phyloP scores from a whole-genome alignment of 2,113 vertebrate species.

The Oncorhynchus masou region DNA sequence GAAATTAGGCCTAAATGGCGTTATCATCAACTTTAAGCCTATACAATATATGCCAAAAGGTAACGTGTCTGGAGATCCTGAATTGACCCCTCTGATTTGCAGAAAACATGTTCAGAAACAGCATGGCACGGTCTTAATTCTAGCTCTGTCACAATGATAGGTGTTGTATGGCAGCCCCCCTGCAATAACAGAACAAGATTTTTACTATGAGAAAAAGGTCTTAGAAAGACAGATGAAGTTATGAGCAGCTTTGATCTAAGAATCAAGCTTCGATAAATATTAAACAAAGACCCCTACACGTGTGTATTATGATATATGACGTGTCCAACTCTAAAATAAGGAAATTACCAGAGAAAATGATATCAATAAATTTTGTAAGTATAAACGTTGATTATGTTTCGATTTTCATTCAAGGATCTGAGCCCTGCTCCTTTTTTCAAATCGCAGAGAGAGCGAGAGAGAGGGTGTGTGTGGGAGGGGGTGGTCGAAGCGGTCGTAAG shows the following conservation, averaged over 20 bases:
- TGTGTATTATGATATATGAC: constrained; percentile 99
- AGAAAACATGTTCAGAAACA: background rate
- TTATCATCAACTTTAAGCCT: background rate
- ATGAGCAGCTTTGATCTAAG: constrained; percentile 96
- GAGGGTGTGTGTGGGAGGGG: constrained; percentile 23
- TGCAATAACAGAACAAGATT: constrained; percentile 70
- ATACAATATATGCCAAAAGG: too few species aligned
- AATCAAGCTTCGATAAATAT: constrained; percentile 99
- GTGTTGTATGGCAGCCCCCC: constrained; percentile 57
- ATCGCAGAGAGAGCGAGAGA: background rate
- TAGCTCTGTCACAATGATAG: constrained; percentile 58
- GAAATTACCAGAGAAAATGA: constrained; percentile 99
- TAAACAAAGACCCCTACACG: constrained; percentile 89
- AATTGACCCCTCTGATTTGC: background rate
- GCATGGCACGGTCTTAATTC: constrained; percentile 26
- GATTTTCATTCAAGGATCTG: constrained; percentile 99
- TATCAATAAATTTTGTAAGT: constrained; percentile 99
- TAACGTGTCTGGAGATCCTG: background rate
- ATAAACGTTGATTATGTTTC: constrained; percentile 99
- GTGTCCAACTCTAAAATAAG: constrained; percentile 97
- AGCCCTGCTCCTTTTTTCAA: constrained; percentile 57
- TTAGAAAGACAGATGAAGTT: constrained; percentile 97
- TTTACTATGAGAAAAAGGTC: constrained; percentile 76
- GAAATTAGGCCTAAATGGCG: background rate
- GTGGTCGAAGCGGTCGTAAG: constrained; percentile 53